Evolutionary conservation across 2,888 invertebrate genomes (phyloP).

Genomic region (Thumatha senex): DNA sequence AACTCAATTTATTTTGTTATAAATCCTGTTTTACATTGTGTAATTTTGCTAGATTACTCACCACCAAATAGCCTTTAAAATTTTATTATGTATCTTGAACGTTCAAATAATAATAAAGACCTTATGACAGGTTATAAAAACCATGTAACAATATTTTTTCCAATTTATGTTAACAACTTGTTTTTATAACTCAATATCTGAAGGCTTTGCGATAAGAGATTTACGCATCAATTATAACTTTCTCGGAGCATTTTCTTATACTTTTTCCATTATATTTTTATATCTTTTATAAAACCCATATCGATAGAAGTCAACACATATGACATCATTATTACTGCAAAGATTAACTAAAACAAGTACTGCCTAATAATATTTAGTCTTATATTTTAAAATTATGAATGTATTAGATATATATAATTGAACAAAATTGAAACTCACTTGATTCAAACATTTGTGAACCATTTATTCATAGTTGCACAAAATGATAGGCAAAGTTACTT

Average conservation of each 20-base stretch:
- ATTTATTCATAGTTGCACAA: slow-evolving; percentile 19
- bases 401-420: too few species aligned
- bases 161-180: slow-evolving; percentile 78
- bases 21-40: slow-evolving; percentile 50
- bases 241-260: slow-evolving; percentile 8
- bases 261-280: slow-evolving; percentile 1
- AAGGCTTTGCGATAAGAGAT: slow-evolving; percentile 67
- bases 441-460: slow-evolving; percentile 10
- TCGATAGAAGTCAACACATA: too few species aligned
- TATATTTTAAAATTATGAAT: too few species aligned
- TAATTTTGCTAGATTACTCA: slow-evolving; percentile 61
- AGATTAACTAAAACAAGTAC: too few species aligned
- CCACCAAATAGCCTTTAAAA: slow-evolving; percentile 66
- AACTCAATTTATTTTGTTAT: slow-evolving; percentile 44
- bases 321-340: too few species aligned
- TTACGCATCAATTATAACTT: slow-evolving; percentile 72
- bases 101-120: slow-evolving; percentile 77
- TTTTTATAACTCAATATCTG: slow-evolving; percentile 76
- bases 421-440: slow-evolving; percentile 1
- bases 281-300: slow-evolving; percentile 5
- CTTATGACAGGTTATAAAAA: slow-evolving; percentile 75
- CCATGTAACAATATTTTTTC: slow-evolving; percentile 70
- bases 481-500: slow-evolving; percentile 13
- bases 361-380: too few species aligned
- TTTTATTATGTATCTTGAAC: slow-evolving; percentile 69